phyloP scores from a whole-genome alignment of 2,888 invertebrate species.

The Platycnemis pennipes region DNA sequence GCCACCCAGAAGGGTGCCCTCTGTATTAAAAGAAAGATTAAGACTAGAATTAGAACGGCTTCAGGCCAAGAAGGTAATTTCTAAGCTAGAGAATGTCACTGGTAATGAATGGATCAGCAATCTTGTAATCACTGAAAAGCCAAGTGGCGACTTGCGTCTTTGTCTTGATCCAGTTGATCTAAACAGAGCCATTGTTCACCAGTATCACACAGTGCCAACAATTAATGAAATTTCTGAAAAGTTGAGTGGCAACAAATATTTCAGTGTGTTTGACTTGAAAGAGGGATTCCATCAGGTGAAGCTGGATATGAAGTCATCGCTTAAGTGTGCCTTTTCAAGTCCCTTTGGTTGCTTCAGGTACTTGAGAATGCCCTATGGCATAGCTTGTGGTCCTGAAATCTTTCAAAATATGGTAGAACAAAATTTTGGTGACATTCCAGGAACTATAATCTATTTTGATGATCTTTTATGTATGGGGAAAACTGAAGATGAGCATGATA shows the following conservation, averaged over 20 bases:
- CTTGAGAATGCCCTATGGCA: neutral
- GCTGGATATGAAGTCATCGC: neutral
- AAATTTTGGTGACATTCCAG: conserved; percentile 13
- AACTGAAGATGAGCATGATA: neutral
- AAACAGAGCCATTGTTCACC: neutral
- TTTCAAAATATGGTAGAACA: neutral
- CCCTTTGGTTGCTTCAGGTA: conserved; percentile 23
- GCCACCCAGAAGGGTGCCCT: neutral
- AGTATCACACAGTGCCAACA: neutral
- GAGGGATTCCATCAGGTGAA: neutral
- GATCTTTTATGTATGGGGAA: neutral
- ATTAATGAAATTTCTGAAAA: neutral
- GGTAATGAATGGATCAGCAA: neutral
- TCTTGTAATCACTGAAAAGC: neutral
- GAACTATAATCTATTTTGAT: conserved; percentile 16
- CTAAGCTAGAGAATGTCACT: neutral
- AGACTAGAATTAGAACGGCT: neutral
- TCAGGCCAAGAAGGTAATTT: neutral
- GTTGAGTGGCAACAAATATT: neutral
- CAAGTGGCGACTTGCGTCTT: neutral
- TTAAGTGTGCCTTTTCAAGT: neutral
- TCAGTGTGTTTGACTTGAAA: neutral
- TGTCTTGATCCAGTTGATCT: neutral
- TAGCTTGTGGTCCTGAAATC: conserved; percentile 21
- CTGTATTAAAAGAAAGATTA: neutral